Percentiles rank a stretch among this genome's conserved stretches.
These are phyloP conservation scores for Telmatochromis sp. DNA, from an alignment of 2,113 vertebrate genomes.

Conservation along the genomic window DNA sequence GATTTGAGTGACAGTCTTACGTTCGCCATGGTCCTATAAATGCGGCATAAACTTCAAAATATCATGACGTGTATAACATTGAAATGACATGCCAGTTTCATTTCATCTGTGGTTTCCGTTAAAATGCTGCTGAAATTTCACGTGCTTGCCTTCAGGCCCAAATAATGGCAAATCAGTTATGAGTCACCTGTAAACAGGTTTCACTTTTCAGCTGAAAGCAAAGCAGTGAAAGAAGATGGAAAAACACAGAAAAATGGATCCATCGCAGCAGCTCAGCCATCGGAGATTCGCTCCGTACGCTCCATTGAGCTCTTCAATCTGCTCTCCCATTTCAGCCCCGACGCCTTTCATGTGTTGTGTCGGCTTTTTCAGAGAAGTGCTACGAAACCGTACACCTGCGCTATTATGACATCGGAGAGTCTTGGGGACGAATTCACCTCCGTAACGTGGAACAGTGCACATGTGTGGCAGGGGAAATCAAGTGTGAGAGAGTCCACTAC, in stretches of 20 bases:
- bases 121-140: background rate
- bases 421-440: slow-evolving; percentile 79
- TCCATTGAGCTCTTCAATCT: slow-evolving; percentile 2
- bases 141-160: background rate
- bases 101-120: background rate
- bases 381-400: slow-evolving; percentile 78
- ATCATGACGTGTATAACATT: background rate
- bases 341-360: background rate
- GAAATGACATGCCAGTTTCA: background rate
- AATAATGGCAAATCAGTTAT: background rate
- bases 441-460: slow-evolving; percentile 78
- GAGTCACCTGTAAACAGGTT: background rate
- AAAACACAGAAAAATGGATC: background rate
- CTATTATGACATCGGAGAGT: slow-evolving; percentile 75
- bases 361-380: slow-evolving; percentile 76
- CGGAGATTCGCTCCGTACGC: background rate
- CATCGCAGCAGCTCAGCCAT: background rate
- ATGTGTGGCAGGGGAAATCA: slow-evolving; percentile 56
- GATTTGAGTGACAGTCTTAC: background rate
- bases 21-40: fast-evolving
- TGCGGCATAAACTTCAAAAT: background rate
- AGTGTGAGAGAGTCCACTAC: slow-evolving; percentile 66
- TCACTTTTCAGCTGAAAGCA: background rate
- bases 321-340: slow-evolving; percentile 24
- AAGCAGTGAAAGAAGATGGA: background rate